Percentiles rank a stretch among this genome's conserved stretches.
These are phyloP conservation scores for Sminthopsis crassicaudata DNA, from an alignment of 2,113 vertebrate species.

Conservation along the genomic window DNA sequence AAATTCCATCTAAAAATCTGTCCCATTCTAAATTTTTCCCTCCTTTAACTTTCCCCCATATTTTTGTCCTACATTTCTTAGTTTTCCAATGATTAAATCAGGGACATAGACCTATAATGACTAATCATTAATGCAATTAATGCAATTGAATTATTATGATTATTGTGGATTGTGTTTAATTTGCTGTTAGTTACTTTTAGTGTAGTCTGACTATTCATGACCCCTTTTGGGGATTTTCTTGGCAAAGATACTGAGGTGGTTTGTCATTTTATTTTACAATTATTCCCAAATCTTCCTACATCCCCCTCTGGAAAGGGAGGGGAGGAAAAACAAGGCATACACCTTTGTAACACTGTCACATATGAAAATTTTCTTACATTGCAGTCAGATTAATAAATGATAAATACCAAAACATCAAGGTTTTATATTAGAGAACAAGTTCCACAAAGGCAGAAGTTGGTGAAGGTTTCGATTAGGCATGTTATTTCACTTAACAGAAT, in stretches of 20 bases:
- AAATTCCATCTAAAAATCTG: constrained; percentile 34
- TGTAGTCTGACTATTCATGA: neutral
- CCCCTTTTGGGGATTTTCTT: neutral
- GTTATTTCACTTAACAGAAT: constrained; percentile 30
- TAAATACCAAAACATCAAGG: constrained; percentile 58
- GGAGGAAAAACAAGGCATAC: constrained; percentile 19
- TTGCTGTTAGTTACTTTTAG: neutral
- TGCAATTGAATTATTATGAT: too few species aligned
- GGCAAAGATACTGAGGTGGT: neutral
- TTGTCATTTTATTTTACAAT: neutral
- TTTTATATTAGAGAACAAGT: neutral
- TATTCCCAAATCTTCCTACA: neutral
- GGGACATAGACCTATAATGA: neutral
- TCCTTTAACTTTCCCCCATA: constrained; percentile 18
- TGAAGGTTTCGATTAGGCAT: constrained; percentile 16
- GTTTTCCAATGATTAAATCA: neutral
- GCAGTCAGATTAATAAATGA: constrained; percentile 43
- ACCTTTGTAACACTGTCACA: constrained; percentile 15
- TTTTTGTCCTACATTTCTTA: constrained; percentile 1
- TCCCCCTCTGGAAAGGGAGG: constrained; percentile 6
- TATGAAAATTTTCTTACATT: constrained; percentile 36
- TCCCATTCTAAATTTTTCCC: constrained; percentile 26
- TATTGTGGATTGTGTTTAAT: neutral
- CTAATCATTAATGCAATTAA: neutral
- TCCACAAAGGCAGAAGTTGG: neutral